Conservation (phyloP, 2,888 invertebrate genomes). For the Orthonychiurus folsomi region DNA sequence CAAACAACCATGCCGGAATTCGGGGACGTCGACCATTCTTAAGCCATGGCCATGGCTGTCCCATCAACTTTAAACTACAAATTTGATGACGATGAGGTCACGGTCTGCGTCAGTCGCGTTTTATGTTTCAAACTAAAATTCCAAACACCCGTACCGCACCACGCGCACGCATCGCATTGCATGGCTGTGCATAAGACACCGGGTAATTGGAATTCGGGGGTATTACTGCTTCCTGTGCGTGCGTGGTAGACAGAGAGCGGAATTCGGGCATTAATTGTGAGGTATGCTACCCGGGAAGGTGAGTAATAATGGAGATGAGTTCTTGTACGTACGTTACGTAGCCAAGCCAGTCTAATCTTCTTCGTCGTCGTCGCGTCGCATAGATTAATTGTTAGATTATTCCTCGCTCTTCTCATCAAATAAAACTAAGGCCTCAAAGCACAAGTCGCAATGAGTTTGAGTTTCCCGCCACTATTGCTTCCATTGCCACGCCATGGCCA, state of each 20-base stretch:
- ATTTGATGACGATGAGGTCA: neutral
- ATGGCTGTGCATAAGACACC: neutral
- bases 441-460: neutral
- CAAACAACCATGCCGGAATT: too few relatives aligned
- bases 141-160: neutral
- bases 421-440: neutral
- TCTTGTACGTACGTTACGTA: neutral
- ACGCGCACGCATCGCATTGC: neutral
- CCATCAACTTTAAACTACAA: neutral
- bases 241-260: too few relatives aligned
- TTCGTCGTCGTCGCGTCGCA: too few relatives aligned
- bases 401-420: neutral
- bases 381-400: neutral
- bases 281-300: neutral
- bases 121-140: neutral
- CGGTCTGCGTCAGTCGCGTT: neutral
- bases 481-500: too few relatives aligned
- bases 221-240: too few relatives aligned
- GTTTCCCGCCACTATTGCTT: too few relatives aligned
- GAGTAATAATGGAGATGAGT: neutral
- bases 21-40: too few relatives aligned
- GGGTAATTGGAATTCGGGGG: too few relatives aligned
- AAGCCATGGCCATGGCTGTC: too few relatives aligned
- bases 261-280: neutral
- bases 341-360: neutral